Conservation (phyloP, 2,113 vertebrate genomes). For the Myodes glareolus region DNA sequence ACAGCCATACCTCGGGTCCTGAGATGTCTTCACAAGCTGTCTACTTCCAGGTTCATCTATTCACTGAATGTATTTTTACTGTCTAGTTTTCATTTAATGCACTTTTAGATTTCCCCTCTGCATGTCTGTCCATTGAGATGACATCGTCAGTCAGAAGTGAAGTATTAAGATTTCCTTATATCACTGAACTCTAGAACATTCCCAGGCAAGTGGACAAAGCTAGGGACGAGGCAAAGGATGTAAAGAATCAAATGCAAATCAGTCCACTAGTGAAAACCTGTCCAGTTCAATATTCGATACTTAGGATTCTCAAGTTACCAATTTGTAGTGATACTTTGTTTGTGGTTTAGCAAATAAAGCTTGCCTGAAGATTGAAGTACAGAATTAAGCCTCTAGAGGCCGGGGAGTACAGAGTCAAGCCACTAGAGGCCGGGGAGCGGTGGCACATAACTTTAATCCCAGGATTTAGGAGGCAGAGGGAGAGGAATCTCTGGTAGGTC, state of each 20-base stretch:
- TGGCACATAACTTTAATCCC: too few species aligned
- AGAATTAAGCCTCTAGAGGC: too few species aligned
- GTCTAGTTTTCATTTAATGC: not conserved
- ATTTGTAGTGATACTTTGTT: not conserved
- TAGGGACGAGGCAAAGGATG: not conserved
- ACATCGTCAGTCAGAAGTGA: slow-evolving; percentile 5
- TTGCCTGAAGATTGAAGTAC: too few species aligned
- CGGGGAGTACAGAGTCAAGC: too few species aligned
- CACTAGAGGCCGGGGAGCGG: too few species aligned
- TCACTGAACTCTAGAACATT: slow-evolving; percentile 10
- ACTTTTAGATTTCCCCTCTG: not conserved
- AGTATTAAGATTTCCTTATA: slow-evolving; percentile 13
- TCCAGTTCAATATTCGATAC: not conserved
- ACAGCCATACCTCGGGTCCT: too few species aligned
- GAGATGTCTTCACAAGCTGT: not conserved
- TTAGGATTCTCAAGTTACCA: slow-evolving; percentile 31
- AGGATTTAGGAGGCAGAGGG: too few species aligned
- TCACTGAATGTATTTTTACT: slow-evolving; percentile 3
- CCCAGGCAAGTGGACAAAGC: not conserved
- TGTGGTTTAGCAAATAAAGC: too few species aligned
- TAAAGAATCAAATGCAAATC: slow-evolving; percentile 37
- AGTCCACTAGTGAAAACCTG: not conserved
- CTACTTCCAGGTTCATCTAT: not conserved
- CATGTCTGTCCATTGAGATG: not conserved
- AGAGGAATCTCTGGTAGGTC: too few species aligned